Evolutionary conservation across 2,888 invertebrate genomes (phyloP), one percentile per base, ranked within the genome.

Genomic region (Agrochola circellaris): DNA sequence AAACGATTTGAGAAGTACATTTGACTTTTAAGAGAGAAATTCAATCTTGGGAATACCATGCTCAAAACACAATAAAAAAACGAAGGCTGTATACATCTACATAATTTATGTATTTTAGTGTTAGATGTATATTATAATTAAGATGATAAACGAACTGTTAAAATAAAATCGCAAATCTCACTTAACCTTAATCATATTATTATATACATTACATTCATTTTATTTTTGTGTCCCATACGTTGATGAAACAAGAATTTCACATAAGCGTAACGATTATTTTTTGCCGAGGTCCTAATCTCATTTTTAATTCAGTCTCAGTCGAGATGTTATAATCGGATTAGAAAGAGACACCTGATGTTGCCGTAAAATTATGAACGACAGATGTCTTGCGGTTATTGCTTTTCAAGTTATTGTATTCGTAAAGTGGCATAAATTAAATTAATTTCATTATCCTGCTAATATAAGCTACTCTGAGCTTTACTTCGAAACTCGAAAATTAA

Each of bases 291-390:
- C 42, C n/a, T 69, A 79, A 62, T 73, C 65, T 81, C 56, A 74
- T 85, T 81, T 74, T 79, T 80, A 79, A 86, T 88, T 86, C 79
- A 82, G n/a, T 38, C 54, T 62, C 48, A 60, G 58, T 64, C 26
- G 64, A 79, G 76, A 73, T 69, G 64, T 66, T 73, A 61, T 83
- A 83, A 83, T 86, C 72, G 26, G 73, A 83, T 86, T 82, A 79
- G 64, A 58, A 70, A 20, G 70, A 60, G 38, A 73, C 76, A 72
- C 61, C 51, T 85, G 79, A 75, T 54, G 62, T 23, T 54, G 54
- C n/a, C 42, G 54, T 83, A 48, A 83, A 68, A 67, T 82, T 74
- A 56, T 65, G 26, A 77, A 70, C 58, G 82, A 48, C 61, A 64
- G 62, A 73, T 68, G 61, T 81, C 71, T 78, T 61, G 17, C 30